Evolutionary conservation across 2,888 invertebrate genomes (phyloP).

Genomic region (Heliconius charithonia): DNA sequence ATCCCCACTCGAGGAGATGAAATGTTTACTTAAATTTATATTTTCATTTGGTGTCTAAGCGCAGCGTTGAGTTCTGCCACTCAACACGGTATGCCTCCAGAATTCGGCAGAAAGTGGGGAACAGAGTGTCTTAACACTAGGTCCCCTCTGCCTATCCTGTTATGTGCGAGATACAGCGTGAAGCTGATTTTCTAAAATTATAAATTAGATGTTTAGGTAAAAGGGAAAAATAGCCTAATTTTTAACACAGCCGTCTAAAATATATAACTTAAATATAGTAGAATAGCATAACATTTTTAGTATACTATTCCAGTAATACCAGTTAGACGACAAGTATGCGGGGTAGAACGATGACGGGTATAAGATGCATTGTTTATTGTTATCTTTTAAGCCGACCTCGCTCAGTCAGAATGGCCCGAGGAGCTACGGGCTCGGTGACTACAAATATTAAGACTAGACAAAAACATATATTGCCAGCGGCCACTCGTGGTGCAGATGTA

Average conservation of each 20-base stretch:
- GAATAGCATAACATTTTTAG: not conserved
- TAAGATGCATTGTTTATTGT: slow-evolving; percentile 40
- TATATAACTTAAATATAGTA: not conserved
- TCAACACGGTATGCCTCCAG: no score
- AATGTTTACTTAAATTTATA: no score
- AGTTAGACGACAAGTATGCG: slow-evolving; percentile 8
- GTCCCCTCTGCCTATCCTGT: no score
- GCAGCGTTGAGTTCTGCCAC: no score
- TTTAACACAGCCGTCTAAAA: not conserved
- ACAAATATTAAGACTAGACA: not conserved
- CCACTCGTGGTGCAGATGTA: not conserved
- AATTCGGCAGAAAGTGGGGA: no score
- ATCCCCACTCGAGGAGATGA: no score
- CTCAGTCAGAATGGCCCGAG: slow-evolving; percentile 4
- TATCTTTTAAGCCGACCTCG: slow-evolving; percentile 39
- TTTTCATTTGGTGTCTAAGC: no score
- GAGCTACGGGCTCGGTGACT: slow-evolving; percentile 6
- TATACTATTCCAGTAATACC: slow-evolving; percentile 19
- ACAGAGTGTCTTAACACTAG: no score
- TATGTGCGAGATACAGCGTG: no score
- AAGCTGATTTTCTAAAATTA: no score
- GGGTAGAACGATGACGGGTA: slow-evolving; percentile 11
- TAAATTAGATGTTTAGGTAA: no score
- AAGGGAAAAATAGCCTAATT: no score
- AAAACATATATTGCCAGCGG: not conserved